Evolutionary conservation across 2,888 invertebrate genomes (phyloP), one percentile per base, ranked within the genome.

Genomic region (Blera fallax): DNA sequence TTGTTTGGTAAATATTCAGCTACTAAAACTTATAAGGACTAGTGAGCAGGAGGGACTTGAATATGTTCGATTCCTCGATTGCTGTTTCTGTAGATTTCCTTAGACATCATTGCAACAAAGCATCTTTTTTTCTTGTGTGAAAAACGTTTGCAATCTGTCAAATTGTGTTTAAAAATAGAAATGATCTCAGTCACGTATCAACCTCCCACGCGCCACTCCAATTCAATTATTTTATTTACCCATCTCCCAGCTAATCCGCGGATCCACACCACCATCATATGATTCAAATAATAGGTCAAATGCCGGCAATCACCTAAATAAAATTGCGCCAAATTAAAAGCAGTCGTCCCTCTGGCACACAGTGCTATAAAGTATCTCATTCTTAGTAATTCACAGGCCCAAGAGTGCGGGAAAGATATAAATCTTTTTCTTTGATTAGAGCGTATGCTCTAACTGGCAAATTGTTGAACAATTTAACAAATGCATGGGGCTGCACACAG

Each of bases 341-440:
- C 16, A 27, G 54, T 14, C 50, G 3, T 34, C 32, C 18, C 45
- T 14, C 50, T 16, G n/a, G 5, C 74, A 58, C 27, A 40, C 45
- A 52, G 32, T 14, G 18, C 11, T 21, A 24, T 32, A 60, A 8
- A 29, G 24, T 27, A 48, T 32, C 18, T 60, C 48, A 32, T 56
- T 24, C 21, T 37, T 56, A 18, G 32, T 11, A 62, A 27, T 34
- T 37, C 43, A 11, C 18, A 72, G 54, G 14, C n/a, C 40, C 56
- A 45, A 56, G 45, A 50, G 6, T n/a, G 2, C 29, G 14, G 21
- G 11, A 58, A 77, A 77, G 85, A 81, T 85, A 85, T 85, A 85
- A 85, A 85, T 85, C 85, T 81, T 85, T 70, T 85, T 67, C 76
- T 43, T 62, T 85, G 85, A 85, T 85, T 76, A 69, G 80, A 72